phyloP scores from a whole-genome alignment of 2,888 invertebrate genomes.

The Heteropelma amictum region DNA sequence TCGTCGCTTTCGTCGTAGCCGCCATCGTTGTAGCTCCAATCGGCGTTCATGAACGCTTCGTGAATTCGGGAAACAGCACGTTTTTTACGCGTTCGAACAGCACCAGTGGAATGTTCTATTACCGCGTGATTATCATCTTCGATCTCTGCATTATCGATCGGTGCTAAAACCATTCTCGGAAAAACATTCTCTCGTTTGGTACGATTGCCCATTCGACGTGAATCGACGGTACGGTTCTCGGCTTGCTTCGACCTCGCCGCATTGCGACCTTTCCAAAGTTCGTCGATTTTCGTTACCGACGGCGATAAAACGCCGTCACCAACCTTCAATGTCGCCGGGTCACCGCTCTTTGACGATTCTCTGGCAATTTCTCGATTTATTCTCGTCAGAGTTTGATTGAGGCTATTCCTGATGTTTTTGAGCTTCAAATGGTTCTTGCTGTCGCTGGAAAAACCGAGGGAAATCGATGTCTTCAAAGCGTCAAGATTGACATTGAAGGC shows the following conservation, averaged over 20 bases:
- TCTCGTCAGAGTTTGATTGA: background rate
- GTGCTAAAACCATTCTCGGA: conserved; percentile 2
- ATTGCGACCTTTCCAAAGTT: conserved; percentile 29
- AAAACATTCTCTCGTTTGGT: background rate
- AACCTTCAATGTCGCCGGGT: conserved; percentile 10
- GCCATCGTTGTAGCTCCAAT: conserved; percentile 30
- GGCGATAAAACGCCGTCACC: background rate
- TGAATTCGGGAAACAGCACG: conserved; percentile 8
- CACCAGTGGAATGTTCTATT: background rate
- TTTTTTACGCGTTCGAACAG: background rate
- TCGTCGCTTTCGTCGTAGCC: background rate
- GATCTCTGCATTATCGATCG: background rate
- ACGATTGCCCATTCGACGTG: background rate
- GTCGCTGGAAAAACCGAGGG: conserved; percentile 27
- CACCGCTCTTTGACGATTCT: conserved; percentile 29
- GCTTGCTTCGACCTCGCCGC: conserved; percentile 28
- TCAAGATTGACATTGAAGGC: conserved; percentile 33
- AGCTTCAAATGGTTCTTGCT: conserved; percentile 19
- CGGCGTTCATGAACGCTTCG: conserved; percentile 27
- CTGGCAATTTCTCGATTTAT: background rate
- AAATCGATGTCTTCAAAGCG: conserved; percentile 41
- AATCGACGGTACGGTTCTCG: conserved; percentile 32
- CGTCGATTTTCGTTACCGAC: conserved; percentile 15
- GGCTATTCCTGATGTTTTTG: background rate
- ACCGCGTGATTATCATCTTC: background rate